Base-by-base conservation (phyloP, 2,797 vertebrate species). In the Karalla daura region DNA sequence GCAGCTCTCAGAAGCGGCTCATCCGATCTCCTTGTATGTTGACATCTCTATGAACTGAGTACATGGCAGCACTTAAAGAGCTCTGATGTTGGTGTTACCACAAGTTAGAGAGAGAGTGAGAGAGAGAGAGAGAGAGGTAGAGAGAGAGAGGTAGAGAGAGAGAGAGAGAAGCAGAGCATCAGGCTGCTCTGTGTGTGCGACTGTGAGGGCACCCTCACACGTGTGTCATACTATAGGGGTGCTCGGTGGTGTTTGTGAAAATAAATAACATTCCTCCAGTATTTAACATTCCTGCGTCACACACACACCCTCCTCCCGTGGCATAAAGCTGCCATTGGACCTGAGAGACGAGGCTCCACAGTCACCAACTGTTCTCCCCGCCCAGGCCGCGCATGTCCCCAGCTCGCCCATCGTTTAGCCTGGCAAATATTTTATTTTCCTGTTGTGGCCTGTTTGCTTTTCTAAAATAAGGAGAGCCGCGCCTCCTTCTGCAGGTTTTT, bases 371-470 rank as follows among this genome's bases (percentile, higher is more conserved):
- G 90, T 91, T 90, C 80, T 80, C 67, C 68, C 43, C 55, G 12
- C 49, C 75, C 47, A 49, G 79, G 70, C 76, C 74, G 24, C 74
- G 24, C 59, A 52, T 72, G 78, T 90, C 73, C 75, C 37, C 52
- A 58, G 60, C 78, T 90, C 68, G 62, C 63, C 79, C 79, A 61
- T 80, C 80, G 47, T 90, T 88, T 85, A 87, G 80, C 80, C 73
- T 11, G 63, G 83, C 87, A 93, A 93, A 93, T 94, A 94, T 94
- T 93, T 90, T 86, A 86, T 90, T 90, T 93, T 91, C 88, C 91
- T 87, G 76, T 92, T 87, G 79, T 84, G 74, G 81, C 67, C 54
- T 91, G 84, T 92, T 93, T 92, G 81, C 87, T 81, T 84, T 91
- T 47, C 89, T 88, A 74, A 86, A 88, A 90, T n/a, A 82, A 85